Conservation (phyloP, 2,113 vertebrate species). For the Polypterus bichir region DNA sequence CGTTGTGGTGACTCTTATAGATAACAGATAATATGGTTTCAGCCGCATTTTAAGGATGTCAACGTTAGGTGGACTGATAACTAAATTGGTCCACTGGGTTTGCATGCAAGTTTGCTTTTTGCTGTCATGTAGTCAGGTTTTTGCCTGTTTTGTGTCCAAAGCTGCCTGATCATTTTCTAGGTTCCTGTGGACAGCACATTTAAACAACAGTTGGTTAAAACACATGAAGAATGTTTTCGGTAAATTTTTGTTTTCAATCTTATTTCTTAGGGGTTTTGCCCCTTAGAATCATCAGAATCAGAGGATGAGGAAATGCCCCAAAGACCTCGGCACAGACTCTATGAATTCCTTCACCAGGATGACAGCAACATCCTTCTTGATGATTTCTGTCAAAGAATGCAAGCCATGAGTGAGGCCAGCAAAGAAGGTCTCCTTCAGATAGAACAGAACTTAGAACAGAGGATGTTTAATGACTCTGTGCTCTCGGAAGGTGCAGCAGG, state of each 20-base stretch:
- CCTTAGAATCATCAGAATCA: conserved; percentile 25
- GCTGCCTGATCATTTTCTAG: too few relatives aligned
- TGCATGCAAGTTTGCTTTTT: too few relatives aligned
- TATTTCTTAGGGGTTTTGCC: conserved; percentile 18
- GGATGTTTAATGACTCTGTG: conserved; percentile 34
- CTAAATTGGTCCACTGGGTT: too few relatives aligned
- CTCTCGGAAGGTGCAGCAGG: conserved; percentile 11
- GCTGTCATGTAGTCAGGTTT: too few relatives aligned
- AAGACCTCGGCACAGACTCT: conserved; percentile 25
- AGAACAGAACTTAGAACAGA: conserved; percentile 35
- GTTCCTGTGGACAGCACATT: too few relatives aligned
- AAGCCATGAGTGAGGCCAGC: conserved; percentile 34
- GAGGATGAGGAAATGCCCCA: conserved; percentile 20
- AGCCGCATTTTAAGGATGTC: too few relatives aligned
- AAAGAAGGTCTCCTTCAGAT: conserved; percentile 41
- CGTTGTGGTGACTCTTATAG: too few relatives aligned
- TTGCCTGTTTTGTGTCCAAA: too few relatives aligned
- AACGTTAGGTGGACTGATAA: too few relatives aligned
- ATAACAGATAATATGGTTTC: too few relatives aligned
- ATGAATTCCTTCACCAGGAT: conserved; percentile 23
- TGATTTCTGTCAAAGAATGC: conserved; percentile 34
- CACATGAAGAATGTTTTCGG: background rate
- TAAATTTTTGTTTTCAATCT: conserved; percentile 11
- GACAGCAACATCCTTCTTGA: conserved; percentile 25
- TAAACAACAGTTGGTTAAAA: too few relatives aligned